Evolutionary conservation across 2,113 vertebrate genomes (phyloP), one percentile per base, ranked within the genome.

Genomic region (Vombatus ursinus): DNA sequence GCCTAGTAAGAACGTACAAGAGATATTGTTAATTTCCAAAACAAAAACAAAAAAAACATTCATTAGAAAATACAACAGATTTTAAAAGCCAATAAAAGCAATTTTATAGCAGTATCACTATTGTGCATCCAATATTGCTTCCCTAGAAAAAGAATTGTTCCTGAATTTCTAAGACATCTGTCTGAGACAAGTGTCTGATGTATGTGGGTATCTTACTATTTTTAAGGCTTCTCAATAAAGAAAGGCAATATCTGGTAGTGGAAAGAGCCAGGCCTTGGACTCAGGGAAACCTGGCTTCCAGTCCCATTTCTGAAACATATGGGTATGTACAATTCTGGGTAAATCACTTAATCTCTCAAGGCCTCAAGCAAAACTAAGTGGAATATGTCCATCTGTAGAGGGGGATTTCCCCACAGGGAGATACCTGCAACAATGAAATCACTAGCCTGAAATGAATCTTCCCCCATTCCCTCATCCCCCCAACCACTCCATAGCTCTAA

Each of bases 21-120:
- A 5, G 19, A 77, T 95, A 93, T 12, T 93, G 94, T 28, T 44
- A 90, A 48, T 92, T 96, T 93, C 52, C 52, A 2, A 12, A 1
- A 90, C 0, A 90, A 61, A 61, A 31, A 28, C 3, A 31, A 61
- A 68, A 93, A 96, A 91, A 5, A 93, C n/a, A 93, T 52, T 96
- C 22, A 94, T 2, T 48, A 57, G 37, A 0, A 37, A 31, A 93
- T 51, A 50, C 23, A 93, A 91, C 3, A 92, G 90, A 89, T n/a
- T 95, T 95, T 91, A 28, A 96, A 93, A 95, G 54, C 61, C 96
- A 97, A 37, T 50, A 94, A 54, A 50, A 93, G 26, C 90, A 54
- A 93, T 23, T 92, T 91, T 93, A 61, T 47, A 95, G 53, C 0
- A 84, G 10, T 93, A 89, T 68, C 1, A 0, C 25, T 49, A 47